Evolutionary conservation across 1,140 invertebrate species (phyloP).

Genomic region (Heterodera carotae): DNA sequence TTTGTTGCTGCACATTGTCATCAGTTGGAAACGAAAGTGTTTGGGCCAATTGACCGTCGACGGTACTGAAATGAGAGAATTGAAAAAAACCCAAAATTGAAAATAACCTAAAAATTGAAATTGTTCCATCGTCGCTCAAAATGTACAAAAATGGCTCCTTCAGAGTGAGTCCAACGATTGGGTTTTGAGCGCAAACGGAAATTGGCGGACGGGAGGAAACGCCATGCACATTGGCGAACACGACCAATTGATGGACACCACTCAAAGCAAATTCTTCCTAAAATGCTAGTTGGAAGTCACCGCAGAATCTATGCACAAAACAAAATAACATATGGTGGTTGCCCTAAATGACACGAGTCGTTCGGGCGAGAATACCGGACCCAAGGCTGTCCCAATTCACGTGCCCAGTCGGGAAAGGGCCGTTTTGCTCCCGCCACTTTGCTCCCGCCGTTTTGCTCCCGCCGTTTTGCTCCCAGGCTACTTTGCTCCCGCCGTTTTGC

Average conservation of each 20-base stretch:
- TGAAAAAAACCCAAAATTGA: neutral
- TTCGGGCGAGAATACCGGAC: too few relatives aligned
- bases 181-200: constrained; percentile 2
- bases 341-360: too few relatives aligned
- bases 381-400: too few relatives aligned
- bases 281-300: too few relatives aligned
- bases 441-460: too few relatives aligned
- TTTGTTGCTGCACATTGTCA: neutral
- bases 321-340: too few relatives aligned
- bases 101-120: constrained; percentile 23
- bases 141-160: constrained; percentile 23
- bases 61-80: constrained; percentile 16
- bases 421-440: too few relatives aligned
- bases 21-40: constrained; percentile 7
- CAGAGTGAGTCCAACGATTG: constrained; percentile 15
- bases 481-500: too few relatives aligned
- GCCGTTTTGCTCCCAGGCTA: too few relatives aligned
- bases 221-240: constrained; percentile 27
- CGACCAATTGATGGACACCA: constrained; percentile 19
- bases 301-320: too few relatives aligned
- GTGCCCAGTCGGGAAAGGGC: too few relatives aligned
- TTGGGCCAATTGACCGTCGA: constrained; percentile 17
- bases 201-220: constrained; percentile 20
- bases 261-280: constrained; percentile 23
- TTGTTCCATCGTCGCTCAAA: neutral